Evolutionary conservation across 2,113 vertebrate genomes (phyloP), one percentile per base, ranked within the genome.

Genomic region (Leucoraja erinaceus): DNA sequence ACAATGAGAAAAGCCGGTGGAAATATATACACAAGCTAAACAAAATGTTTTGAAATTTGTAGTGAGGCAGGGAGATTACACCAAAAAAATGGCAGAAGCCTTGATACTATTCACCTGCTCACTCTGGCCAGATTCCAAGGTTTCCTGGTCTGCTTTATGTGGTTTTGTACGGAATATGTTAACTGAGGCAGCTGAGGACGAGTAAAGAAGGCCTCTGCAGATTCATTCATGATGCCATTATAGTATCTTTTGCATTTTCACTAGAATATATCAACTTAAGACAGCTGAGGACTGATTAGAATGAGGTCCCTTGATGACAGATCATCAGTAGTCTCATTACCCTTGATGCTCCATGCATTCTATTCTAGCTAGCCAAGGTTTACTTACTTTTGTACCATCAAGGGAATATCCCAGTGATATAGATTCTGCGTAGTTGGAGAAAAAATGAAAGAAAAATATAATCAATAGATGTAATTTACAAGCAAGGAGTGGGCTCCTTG

Each of bases 271-370:
- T 63, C 61, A 88, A 88, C 61, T 18, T 63, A 88, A 88, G 56
- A 61, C 28, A 33, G 78, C 78, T 66, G 83, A 88, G 59, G 83
- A 88, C 12, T 88, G 59, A 88, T 88, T 88, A 63, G 83, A 88
- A 88, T 31, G 11, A 33, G 83, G 59, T 88, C 83, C 56, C 83
- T 88, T 63, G 83, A 66, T 59, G 31, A 63, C 63, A 59, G 5
- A 63, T 18, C 83, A 61, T 84, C 54, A 54, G 63, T 31, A 63
- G 83, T 63, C 83, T 66, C 83, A 88, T 88, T 88, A 63, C 0
- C 28, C 83, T 33, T 63, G 83, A 31, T 59, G 79, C 47, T 83
- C 54, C 79, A 59, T 83, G 79, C 18, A 63, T 88, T 63, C 18
- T 63, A 63, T 66, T 88, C 5, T 18, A 33, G 56, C 28, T 12